Evolutionary conservation across 1,140 invertebrate genomes (phyloP).

Genomic region (Telenomus remus): DNA sequence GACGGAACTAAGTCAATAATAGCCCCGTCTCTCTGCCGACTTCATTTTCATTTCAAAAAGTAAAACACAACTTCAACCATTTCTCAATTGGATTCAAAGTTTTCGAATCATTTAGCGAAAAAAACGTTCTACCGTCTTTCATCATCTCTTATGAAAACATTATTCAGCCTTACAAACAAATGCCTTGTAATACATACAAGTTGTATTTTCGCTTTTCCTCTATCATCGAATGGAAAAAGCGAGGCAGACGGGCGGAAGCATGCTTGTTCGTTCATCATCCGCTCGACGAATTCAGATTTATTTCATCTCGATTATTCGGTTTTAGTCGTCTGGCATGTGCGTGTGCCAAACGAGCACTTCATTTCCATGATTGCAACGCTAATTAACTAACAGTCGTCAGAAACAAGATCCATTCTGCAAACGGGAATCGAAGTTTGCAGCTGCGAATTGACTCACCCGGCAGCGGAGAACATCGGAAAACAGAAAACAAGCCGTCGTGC

Average conservation of each 20-base stretch:
- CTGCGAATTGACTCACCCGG: constrained; percentile 18
- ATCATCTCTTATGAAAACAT: no score
- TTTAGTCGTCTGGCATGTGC: constrained; percentile 27
- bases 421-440: constrained; percentile 10
- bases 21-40: neutral
- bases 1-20: no score
- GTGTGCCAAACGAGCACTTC: constrained; percentile 29
- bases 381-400: constrained; percentile 37
- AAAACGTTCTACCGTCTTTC: no score
- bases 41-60: neutral
- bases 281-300: constrained; percentile 44
- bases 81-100: no score
- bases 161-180: no score
- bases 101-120: no score
- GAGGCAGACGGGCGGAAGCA: constrained; percentile 33
- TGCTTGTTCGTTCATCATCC: constrained; percentile 19
- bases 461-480: constrained; percentile 1
- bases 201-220: constrained; percentile 11
- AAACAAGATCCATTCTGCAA: constrained; percentile 30
- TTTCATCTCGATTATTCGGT: constrained; percentile 48
- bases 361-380: constrained; percentile 45
- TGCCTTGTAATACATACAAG: no score
- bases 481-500: neutral
- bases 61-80: no score
- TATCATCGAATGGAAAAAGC: constrained; percentile 32